These are phyloP conservation scores for Kryphioiulus occultus DNA, from an alignment of 2,888 invertebrate species.

Conservation along the genomic window DNA sequence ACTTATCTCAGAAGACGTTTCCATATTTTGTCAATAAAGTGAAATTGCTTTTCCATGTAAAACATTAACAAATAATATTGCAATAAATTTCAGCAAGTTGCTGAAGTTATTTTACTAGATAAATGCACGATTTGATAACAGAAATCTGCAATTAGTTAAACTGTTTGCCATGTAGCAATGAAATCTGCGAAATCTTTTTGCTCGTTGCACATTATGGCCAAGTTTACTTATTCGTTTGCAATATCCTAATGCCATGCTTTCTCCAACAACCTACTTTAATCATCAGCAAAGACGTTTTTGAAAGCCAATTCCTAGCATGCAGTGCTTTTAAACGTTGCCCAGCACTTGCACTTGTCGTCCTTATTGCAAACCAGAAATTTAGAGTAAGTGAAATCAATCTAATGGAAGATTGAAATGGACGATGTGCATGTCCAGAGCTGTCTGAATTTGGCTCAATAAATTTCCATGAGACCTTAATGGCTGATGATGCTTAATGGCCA, in stretches of 20 bases:
- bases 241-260: background rate
- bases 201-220: background rate
- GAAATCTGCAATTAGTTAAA: background rate
- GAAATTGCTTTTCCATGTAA: no score
- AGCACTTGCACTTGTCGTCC: background rate
- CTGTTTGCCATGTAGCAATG: background rate
- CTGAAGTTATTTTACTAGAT: no score
- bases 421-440: background rate
- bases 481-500: background rate
- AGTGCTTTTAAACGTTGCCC: background rate
- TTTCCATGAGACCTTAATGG: background rate
- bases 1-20: no score
- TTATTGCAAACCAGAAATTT: background rate
- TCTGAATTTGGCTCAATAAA: background rate
- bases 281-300: background rate
- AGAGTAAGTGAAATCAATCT: background rate
- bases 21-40: no score
- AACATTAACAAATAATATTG: no score
- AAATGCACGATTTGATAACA: no score
- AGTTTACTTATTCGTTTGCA: background rate
- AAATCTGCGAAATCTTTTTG: background rate
- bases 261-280: background rate
- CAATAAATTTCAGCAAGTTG: no score
- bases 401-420: background rate
- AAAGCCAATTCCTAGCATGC: background rate